These are phyloP conservation scores for Tenthredo amoena DNA, from an alignment of 2,888 invertebrate species.

Conservation along the genomic window DNA sequence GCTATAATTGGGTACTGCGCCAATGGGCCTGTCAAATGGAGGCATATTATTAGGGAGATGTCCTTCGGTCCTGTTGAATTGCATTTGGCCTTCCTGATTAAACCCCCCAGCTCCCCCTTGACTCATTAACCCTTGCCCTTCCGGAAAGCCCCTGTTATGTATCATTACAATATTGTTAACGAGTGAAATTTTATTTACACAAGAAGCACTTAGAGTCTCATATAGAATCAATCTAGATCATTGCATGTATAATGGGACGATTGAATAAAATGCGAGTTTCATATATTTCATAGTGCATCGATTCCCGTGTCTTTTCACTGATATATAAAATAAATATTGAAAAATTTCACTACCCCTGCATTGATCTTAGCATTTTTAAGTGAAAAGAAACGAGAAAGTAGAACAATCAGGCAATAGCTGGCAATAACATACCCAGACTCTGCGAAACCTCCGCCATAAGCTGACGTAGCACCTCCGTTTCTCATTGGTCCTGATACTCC, in stretches of 20 bases:
- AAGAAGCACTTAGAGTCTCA: neutral
- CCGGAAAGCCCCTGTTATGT: constrained; percentile 64
- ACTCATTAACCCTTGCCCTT: constrained; percentile 62
- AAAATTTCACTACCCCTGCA: neutral
- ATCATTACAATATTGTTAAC: constrained; percentile 60
- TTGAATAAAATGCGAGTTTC: neutral
- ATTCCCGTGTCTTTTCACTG: neutral
- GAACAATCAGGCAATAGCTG: neutral
- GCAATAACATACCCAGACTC: constrained; percentile 41
- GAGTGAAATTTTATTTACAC: constrained; percentile 50
- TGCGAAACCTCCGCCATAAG: constrained; percentile 64
- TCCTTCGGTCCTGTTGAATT: constrained; percentile 60
- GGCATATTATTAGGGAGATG: constrained; percentile 64
- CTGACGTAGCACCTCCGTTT: constrained; percentile 74
- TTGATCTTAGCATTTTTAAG: neutral
- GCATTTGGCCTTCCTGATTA: constrained; percentile 60
- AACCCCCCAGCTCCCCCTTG: constrained; percentile 64
- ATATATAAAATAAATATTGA: neutral
- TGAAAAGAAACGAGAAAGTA: constrained; percentile 40
- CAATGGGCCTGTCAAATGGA: constrained; percentile 73
- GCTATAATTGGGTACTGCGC: constrained; percentile 73
- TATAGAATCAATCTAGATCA: neutral
- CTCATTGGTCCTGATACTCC: constrained; percentile 75
- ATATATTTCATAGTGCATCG: neutral
- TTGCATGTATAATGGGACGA: neutral